These are phyloP conservation scores for Aphelocoma coerulescens DNA, from an alignment of 2,113 vertebrate species.

Conservation along the genomic window DNA sequence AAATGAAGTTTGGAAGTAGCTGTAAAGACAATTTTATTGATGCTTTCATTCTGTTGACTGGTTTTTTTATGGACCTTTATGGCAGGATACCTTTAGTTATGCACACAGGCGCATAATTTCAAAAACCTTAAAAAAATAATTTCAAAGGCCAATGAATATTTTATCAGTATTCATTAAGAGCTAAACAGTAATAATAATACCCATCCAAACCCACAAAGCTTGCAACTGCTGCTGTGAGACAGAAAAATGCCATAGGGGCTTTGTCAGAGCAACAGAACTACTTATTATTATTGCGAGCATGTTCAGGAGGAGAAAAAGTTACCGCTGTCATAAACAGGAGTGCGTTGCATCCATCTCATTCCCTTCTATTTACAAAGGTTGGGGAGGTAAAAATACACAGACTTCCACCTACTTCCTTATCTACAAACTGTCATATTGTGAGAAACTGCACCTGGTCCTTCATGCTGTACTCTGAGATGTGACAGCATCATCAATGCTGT, in stretches of 20 bases:
- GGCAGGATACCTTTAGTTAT: conserved; percentile 31
- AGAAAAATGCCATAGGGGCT: neutral
- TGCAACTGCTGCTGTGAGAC: neutral
- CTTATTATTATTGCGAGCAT: neutral
- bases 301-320: neutral
- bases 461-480: neutral
- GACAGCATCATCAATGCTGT: neutral
- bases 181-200: conserved; percentile 47
- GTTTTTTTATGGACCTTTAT: conserved; percentile 62
- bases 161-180: conserved; percentile 59
- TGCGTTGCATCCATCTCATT: neutral
- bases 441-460: neutral
- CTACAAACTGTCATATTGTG: neutral
- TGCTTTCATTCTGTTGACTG: conserved; percentile 47
- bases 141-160: conserved; percentile 61
- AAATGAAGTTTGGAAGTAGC: conserved; percentile 45
- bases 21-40: conserved; percentile 49
- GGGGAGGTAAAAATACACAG: neutral
- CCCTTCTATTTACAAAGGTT: neutral
- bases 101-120: conserved; percentile 24
- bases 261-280: neutral
- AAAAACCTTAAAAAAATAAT: conserved; percentile 45
- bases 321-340: neutral
- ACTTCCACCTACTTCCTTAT: neutral
- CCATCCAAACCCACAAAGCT: neutral